Conservation (phyloP, 2,888 invertebrate genomes). For the Ophion costatus region DNA sequence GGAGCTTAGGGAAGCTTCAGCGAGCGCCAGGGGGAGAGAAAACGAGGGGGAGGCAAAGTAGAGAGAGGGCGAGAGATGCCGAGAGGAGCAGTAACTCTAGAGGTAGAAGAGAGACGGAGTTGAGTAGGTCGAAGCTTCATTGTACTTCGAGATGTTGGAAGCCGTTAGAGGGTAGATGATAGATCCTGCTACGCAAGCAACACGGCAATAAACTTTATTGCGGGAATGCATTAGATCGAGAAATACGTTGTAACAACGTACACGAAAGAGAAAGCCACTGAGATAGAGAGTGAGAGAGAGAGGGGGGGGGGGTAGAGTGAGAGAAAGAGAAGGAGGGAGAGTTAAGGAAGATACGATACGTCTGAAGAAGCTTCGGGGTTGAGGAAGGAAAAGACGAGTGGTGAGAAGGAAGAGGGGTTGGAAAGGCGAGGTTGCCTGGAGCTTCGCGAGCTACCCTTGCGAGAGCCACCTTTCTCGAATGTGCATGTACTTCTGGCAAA, state of each 20-base stretch:
- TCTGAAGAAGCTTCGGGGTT: background rate
- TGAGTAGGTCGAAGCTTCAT: constrained; percentile 42
- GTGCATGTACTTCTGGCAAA: constrained; percentile 30
- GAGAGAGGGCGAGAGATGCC: constrained; percentile 24
- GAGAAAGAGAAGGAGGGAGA: background rate
- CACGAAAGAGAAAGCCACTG: constrained; percentile 21
- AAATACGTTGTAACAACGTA: constrained; percentile 74
- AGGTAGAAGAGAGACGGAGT: constrained; percentile 31
- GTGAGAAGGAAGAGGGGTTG: constrained; percentile 8
- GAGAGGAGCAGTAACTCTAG: constrained; percentile 46
- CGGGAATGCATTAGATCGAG: constrained; percentile 82
- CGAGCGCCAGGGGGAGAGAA: constrained; percentile 16
- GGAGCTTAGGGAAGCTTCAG: constrained; percentile 49
- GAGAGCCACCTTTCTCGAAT: constrained; percentile 50
- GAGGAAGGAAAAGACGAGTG: background rate
- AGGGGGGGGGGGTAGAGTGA: too few relatives aligned
- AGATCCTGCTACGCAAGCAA: constrained; percentile 75
- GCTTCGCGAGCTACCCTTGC: constrained; percentile 42
- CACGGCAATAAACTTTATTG: constrained; percentile 82
- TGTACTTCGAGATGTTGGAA: constrained; percentile 55
- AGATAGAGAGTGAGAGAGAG: constrained; percentile 30
- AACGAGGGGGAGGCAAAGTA: constrained; percentile 10
- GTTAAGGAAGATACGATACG: constrained; percentile 4
- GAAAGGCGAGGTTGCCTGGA: constrained; percentile 22
- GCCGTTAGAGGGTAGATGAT: constrained; percentile 64